Evolutionary conservation across 2,113 vertebrate genomes (phyloP), one percentile per base, ranked within the genome.

Genomic region (Carassius auratus): DNA sequence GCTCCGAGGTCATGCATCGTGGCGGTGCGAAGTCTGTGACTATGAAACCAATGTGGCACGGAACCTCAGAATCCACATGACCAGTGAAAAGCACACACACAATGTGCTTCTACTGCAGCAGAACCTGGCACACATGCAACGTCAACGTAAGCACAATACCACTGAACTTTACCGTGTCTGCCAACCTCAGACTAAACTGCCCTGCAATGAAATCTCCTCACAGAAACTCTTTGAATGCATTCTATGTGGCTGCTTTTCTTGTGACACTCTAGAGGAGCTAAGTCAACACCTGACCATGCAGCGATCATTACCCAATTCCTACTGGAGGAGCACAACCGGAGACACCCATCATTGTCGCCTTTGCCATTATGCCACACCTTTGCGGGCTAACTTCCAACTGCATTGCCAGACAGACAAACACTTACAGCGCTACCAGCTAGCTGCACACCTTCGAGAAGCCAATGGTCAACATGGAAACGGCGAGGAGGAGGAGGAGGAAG

Each of bases 81-180:
- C 98, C 91, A 99, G 98, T 81, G 98, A 99, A 95, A 99, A 99
- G 95, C 98, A 99, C 94, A 99, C 98, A 90, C 98, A 99, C 73
- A 99, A 99, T 76, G 97, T 99, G 97, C 93, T 99, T 90, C 92
- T 99, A 89, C 95, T 99, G 83, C 98, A 99, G 94, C 96, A 98
- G 93, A 96, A 98, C 86, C 93, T 97, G 95, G 94, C 95, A 45
- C 96, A 97, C 57, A 95, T 96, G 48, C 96, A 96, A 30, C 96
- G 96, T 84, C 94, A 88, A 90, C 93, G 95, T 85, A 87, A 93
- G 94, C 95, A 95, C 0, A 95, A 95, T 0, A 95, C 96, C 92
- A 95, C 95, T 0, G 96, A 97, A 91, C 95, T 97, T 38, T 97
- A 97, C 91, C 96, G 96, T 85, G 99, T 97, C 95, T 99, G 99